phyloP scores from a whole-genome alignment of 2,113 vertebrate genomes.

The Zootoca vivipara region DNA sequence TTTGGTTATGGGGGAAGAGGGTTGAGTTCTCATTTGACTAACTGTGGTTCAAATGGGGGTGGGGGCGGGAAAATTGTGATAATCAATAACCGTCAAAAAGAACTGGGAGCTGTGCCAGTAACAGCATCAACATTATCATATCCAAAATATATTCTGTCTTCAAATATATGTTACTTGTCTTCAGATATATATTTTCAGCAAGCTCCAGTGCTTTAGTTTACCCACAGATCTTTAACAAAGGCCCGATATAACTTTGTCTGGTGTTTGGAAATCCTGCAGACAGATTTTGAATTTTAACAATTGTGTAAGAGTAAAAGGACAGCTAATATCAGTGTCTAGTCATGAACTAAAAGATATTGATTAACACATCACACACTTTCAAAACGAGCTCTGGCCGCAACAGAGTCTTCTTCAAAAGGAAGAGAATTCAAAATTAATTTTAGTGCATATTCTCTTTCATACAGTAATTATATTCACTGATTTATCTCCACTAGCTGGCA shows the following conservation, averaged over 20 bases:
- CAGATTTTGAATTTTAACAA: not conserved
- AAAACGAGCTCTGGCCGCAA: not conserved
- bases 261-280: not conserved
- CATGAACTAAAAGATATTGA: not conserved
- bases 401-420: slow-evolving; percentile 23
- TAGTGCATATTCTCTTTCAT: slow-evolving; percentile 46
- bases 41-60: no score
- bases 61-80: no score
- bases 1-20: no score
- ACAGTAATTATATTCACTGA: slow-evolving; percentile 54
- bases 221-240: not conserved
- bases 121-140: not conserved
- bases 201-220: not conserved
- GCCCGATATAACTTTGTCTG: not conserved
- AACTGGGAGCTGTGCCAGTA: no score
- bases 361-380: not conserved
- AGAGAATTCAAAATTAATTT: slow-evolving; percentile 39
- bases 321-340: slow-evolving; percentile 8
- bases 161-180: not conserved
- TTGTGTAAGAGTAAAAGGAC: not conserved
- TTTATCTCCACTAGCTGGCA: slow-evolving; percentile 51
- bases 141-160: not conserved
- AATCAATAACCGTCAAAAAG: no score
- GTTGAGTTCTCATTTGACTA: no score
- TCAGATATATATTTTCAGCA: not conserved